Evolutionary conservation across 2,113 vertebrate species (phyloP), one percentile per base, ranked within the genome.

Genomic region (human): DNA sequence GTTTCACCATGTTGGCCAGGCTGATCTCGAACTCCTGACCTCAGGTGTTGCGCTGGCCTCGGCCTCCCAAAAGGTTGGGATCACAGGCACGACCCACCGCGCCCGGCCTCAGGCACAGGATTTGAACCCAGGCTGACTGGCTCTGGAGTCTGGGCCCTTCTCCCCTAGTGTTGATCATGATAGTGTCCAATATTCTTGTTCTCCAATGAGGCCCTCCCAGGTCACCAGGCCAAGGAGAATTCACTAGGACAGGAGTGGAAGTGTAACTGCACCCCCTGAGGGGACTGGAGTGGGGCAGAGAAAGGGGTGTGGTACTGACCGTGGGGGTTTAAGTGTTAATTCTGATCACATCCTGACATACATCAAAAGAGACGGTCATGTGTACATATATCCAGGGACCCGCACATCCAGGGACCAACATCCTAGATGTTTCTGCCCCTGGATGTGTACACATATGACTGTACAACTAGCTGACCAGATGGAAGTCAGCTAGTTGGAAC

Each of bases 271-370:
- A 20, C 27, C 52, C 38, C 45, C 38, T 3, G 1, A 25, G 17
- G 72, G 8, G 0, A 32, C 35, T 57, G 25, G 8, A 5, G 5
- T 11, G 22, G 55, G 6, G 20, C 40, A 32, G 55, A 52, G 70
- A 22, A 52, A 25, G 11, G 32, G 30, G 20, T 1, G 17, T 3
- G 32, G 27, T 3, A 0, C 2, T 20, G 22, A 23, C 3, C 4
- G 1, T 6, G 6, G 6, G 6, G 8, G 61, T 5, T 30, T 16
- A 88, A 61, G 22, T 25, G 59, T 43, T 3, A 8, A 50, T 16
- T 38, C 45, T 80, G 66, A 61, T 32, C 23, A 48, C n/a, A n/a
- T 48, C 23, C 48, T 40, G 85, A 75, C 1, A 83, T 5, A 48
- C 12, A 23, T 52, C 0, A 16, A 38, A 75, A 70, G 43, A 22